Base-by-base conservation (phyloP, 2,113 vertebrate genomes). In the Lagopus muta region DNA sequence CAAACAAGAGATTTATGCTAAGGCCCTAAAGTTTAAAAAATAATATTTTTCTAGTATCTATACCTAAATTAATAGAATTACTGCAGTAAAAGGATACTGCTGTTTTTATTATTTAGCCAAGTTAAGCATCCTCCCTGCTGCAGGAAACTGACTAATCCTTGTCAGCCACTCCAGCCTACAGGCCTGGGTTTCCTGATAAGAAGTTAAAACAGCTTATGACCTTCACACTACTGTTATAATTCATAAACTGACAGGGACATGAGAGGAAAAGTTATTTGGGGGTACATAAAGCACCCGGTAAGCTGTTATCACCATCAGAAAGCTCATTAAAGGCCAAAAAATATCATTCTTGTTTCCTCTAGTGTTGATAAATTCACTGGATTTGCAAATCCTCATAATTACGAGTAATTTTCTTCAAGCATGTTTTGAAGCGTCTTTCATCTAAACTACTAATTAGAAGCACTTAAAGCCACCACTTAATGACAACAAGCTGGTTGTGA, bases 11-110 rank as follows among this genome's bases (percentile, higher is more conserved):
- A 80, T 10, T 64, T 52, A 83, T 25, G 36, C 38, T 83, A 83
- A 82, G 27, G 16, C 28, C 47, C 50, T 21, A 15, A 34, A 10
- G 52, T 54, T 55, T 55, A 55, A 55, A 55, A 55, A 30, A 55
- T 13, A 11, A 18, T 50, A 50, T 25, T 50, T 24, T 16, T 30
- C 3, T n/a, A 58, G 17, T 11, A 64, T 28, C 45, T 43, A 9
- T 45, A 4, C 8, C 60, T 77, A 45, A 86, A 89, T 87, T 65
- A 24, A 90, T 45, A 77, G 16, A 14, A 82, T n/a, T 85, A 70
- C 10, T 54, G 45, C 8, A 74, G 42, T 48, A 38, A 77, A 89
- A 80, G 7, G 69, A 88, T 45, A 38, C 2, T 86, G n/a, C 21
- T 0, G 0, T 40, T 92, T 76, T 54, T 54, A 67, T 58, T 48